Evolutionary conservation across 2,113 vertebrate species (phyloP), one percentile per base, ranked within the genome.

Genomic region (Lagopus muta): DNA sequence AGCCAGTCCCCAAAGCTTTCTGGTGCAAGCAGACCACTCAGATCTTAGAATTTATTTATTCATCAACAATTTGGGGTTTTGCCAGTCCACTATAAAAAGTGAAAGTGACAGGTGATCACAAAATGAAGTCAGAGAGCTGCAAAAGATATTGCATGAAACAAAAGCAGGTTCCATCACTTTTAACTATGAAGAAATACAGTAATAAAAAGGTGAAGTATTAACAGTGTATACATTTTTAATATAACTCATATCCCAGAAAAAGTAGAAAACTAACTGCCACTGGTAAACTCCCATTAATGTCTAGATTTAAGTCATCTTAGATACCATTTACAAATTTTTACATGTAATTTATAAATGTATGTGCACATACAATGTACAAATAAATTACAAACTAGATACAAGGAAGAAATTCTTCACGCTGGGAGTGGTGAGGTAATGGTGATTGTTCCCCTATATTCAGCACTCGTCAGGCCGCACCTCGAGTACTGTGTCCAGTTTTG

Each of bases 21-120:
- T 16, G 3, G 52, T 43, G 70, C 13, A 73, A 67, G 48, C 30
- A 82, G 71, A 8, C 50, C 6, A 5, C 34, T 89, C 55, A 88
- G 43, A 89, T 58, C 77, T 87, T 62, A 40, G 14, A 82, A 87
- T 50, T 76, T 28, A 55, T 92, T 78, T 83, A 57, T 32, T 83
- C 82, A 73, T 89, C 71, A 92, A 13, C 17, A 57, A 32, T 30
- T 36, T 83, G 64, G 45, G 57, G 18, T 18, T 2, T 72, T 94
- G 80, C 76, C 88, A 92, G 72, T 8, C 62, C 70, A 69, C 43
- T 80, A 94, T 86, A 76, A 86, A 40, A 85, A 84, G 85, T 65
- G 87, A 79, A 48, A 11, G 47, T 48, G 21, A 20, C 47, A 95
- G 82, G 58, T 76, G 58, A 38, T 91, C 55, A 83, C 60, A 92